Conservation (phyloP, 2,113 vertebrate species). For the Dendrocopos noguchii region DNA sequence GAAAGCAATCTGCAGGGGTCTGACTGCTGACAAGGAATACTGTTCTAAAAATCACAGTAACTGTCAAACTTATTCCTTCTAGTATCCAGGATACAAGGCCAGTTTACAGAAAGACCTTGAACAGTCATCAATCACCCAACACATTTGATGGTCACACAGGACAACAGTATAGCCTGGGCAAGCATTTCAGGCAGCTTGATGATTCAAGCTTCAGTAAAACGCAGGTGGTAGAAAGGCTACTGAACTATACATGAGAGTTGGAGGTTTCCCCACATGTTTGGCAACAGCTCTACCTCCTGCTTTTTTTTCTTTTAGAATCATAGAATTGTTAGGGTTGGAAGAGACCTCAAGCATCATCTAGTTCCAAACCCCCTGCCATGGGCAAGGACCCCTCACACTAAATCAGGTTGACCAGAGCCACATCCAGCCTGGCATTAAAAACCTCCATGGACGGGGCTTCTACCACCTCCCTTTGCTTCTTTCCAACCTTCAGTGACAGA, state of each 20-base stretch:
- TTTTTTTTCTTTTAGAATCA: neutral
- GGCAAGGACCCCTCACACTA: no score
- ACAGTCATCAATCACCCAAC: slow-evolving; percentile 4
- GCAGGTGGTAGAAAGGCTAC: neutral
- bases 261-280: neutral
- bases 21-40: slow-evolving; percentile 39
- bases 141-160: neutral
- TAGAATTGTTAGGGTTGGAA: no score
- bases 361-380: no score
- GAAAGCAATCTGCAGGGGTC: slow-evolving; percentile 51
- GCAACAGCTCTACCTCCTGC: neutral
- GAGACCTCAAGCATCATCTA: no score
- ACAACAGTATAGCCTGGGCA: neutral
- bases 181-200: neutral
- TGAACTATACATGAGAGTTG: neutral
- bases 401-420: no score
- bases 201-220: neutral
- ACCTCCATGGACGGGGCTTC: no score
- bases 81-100: slow-evolving; percentile 22
- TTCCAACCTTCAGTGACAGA: no score
- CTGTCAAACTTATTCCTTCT: slow-evolving; percentile 31
- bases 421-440: no score
- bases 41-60: slow-evolving; percentile 45
- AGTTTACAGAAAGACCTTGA: slow-evolving; percentile 49
- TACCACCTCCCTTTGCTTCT: no score